Evolutionary conservation across 2,797 vertebrate genomes (phyloP), one percentile per base, ranked within the genome.

Genomic region (Notoglanidium macrostoma): DNA sequence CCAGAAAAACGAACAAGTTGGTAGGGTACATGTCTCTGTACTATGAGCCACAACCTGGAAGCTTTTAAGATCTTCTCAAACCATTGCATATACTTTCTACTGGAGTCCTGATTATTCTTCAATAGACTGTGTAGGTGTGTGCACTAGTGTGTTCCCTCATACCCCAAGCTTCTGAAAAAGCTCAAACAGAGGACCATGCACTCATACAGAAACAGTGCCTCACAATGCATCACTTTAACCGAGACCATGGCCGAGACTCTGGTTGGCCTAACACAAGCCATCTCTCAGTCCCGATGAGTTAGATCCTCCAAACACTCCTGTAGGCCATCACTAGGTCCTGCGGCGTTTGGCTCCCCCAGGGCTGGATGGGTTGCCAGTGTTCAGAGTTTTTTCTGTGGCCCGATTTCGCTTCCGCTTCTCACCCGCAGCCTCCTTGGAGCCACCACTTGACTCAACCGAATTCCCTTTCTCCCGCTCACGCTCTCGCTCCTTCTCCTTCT

Each of bases 381-480:
- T 96, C 82, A 96, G 92, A 55, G 96, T 96, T 90, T 97, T 97
- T 91, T 97, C 97, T 0, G 96, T 96, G 86, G 95, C 95, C 84
- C 97, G 95, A 95, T 95, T 97, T 91, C 96, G 95, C 87, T 97
- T 97, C 90, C 96, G 95, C 92, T 97, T 97, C 92, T 97, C 96
- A 63, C 87, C 96, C 0, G 94, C 93, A 65, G 95, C 95, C 85
- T 97, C 96, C 88, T 96, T 97, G 85, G 94, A 92, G 87, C 95
- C 94, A 32, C 94, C 94, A 55, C 93, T 91, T 85, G 96, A 91
- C 89, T 97, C 97, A 29, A 95, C 95, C 23, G 95, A 93, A 77
- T 89, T 95, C 93, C 94, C 95, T 93, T 94, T 96, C 91, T 96
- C 96, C 91, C 94, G 95, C 91, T 96, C 96, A 92, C 96, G 96